Evolutionary conservation across 2,797 vertebrate genomes (phyloP), one percentile per base, ranked within the genome.

Genomic region (Podarcis lilfordi): DNA sequence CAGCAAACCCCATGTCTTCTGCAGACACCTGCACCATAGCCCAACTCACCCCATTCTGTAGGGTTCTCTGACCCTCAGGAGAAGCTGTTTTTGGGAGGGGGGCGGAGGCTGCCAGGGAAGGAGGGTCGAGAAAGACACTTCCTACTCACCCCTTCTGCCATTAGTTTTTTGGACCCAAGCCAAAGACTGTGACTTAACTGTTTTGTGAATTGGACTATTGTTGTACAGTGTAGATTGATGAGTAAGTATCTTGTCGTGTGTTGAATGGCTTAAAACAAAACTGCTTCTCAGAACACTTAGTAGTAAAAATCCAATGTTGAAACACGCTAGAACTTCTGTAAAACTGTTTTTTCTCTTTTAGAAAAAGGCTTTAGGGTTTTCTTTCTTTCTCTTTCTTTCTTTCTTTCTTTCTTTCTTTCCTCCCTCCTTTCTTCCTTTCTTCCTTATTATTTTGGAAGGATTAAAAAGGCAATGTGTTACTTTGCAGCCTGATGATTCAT

Each of bases 401-500:
- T 50, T n/a, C n/a, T n/a, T n/a, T 8, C 43, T 43, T 43, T 9
- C 43, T 45, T 50, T 3, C 45, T 50, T 50, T 1, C 45, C 11
- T 50, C 0, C 45, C 13, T 50, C 0, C 45, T 11, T 50, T 2
- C 45, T 50, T 43, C n/a, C 9, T 93, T 88, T 81, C 45, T 37
- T 8, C 76, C 19, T 88, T 75, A 1, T 83, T 95, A 87, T 89
- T 85, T 94, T 93, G 88, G 72, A 91, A 92, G 91, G 92, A 96
- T 96, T 95, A 93, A 95, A 97, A 95, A 93, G 95, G 89, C 43
- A 87, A 55, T 79, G 76, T 91, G 91, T 92, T 96, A 90, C 92
- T 96, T 95, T 96, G 92, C 92, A 94, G 84, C 93, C 27, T 92
- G 94, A 97, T 96, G 96, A 96, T 96, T 97, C 96, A 97, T 87